phyloP scores from a whole-genome alignment of 2,888 invertebrate genomes.

The Smittia aterrima region DNA sequence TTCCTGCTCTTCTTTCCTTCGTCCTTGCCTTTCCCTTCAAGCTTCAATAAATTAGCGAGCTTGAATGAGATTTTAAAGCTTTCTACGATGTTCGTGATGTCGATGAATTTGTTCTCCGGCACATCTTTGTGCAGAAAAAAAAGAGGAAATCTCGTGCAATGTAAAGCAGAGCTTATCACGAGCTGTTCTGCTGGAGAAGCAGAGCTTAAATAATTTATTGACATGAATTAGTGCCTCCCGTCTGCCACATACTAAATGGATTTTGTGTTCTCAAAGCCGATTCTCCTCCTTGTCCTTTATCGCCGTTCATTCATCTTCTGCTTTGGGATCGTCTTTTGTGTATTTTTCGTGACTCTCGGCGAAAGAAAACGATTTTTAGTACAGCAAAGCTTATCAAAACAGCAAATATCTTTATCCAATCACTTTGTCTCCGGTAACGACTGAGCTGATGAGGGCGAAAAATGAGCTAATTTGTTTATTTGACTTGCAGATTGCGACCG shows the following conservation, averaged over 20 bases:
- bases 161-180: conserved; percentile 27
- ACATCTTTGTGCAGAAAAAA: too few relatives aligned
- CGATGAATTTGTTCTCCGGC: background rate
- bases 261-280: background rate
- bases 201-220: conserved; percentile 36
- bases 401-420: background rate
- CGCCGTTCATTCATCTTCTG: conserved; percentile 8
- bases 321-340: background rate
- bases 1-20: background rate
- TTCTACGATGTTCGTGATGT: background rate
- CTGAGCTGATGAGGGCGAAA: background rate
- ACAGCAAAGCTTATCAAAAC: background rate
- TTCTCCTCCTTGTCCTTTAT: background rate
- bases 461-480: conserved; percentile 37
- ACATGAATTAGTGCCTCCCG: conserved; percentile 24
- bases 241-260: conserved; percentile 6
- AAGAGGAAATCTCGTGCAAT: background rate
- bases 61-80: conserved; percentile 11
- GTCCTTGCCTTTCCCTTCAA: background rate
- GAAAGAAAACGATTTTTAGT: background rate
- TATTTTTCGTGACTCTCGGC: background rate
- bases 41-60: background rate
- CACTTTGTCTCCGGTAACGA: background rate
- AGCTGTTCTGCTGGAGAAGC: background rate
- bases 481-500: background rate